Evolutionary conservation across 2,888 invertebrate genomes (phyloP), one percentile per base, ranked within the genome.

Genomic region (Rhagonycha fulva): DNA sequence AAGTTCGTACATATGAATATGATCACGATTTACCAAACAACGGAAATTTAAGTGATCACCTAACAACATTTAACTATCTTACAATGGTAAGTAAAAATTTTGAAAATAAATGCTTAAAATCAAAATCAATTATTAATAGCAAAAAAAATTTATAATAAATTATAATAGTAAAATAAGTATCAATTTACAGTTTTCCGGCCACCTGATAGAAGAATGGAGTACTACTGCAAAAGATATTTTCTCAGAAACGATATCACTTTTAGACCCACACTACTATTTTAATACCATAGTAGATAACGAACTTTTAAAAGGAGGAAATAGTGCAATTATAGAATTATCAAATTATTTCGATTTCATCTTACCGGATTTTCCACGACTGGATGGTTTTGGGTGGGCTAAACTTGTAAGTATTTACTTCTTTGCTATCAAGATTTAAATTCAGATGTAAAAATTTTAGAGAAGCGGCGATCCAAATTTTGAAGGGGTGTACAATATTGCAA

Each of bases 381-480:
- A 96, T 83, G 91, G 90, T 83, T 96, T 97, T 85, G 97, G 95
- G 10, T 94, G 96, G 93, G 96, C 97, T 87, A 96, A 95, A 82
- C 89, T 88, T 83, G 92, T 92, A 87, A 84, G 83, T 47, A 47
- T 2, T 47, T n/a, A n/a, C 7, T 47, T 19, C 19, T 19, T 19
- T 19, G 19, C 19, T 19, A 19, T 2, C 1, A 19, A 2, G 19
- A 19, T 19, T 19, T 19, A n/a, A 47, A 7, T 7, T 47, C 47
- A 47, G n/a, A 47, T 47, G 7, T 5, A n/a, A 7, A n/a, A 47
- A n/a, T 24, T 67, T 5, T 86, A 96, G 94, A 91, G 95, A 82
- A 97, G 96, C 84, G 93, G 93, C 76, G 94, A 94, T 0, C 87
- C 90, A 1, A 89, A 89, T 0, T 93, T 92, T 67, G 95, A 95